These are phyloP conservation scores for Papilio glaucus DNA, from an alignment of 1,140 invertebrate species.

Conservation along the genomic window DNA sequence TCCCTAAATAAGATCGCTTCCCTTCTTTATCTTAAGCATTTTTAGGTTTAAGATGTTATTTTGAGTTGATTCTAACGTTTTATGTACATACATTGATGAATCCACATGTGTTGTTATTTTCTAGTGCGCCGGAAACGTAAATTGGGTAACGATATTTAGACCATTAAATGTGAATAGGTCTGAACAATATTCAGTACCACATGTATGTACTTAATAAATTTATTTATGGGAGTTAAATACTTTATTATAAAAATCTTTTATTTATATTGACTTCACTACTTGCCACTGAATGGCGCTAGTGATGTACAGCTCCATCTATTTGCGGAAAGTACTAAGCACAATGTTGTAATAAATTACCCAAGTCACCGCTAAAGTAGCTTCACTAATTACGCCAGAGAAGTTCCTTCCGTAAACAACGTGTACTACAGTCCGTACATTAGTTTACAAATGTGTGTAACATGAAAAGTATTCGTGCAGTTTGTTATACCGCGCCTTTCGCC, in stretches of 20 bases:
- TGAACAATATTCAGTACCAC: not conserved
- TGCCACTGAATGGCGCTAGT: conserved; percentile 19
- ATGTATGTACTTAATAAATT: not conserved
- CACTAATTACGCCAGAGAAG: conserved; percentile 48
- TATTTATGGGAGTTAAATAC: not conserved
- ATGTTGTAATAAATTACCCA: conserved; percentile 45
- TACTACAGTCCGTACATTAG: not conserved
- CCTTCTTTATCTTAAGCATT: conserved; percentile 61
- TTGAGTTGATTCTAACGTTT: conserved; percentile 47
- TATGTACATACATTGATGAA: conserved; percentile 11
- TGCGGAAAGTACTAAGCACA: conserved; percentile 45
- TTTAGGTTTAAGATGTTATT: conserved; percentile 59
- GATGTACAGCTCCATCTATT: conserved; percentile 55
- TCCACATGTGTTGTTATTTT: conserved; percentile 12
- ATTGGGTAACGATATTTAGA: not conserved
- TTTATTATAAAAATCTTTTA: not conserved
- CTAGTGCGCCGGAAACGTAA: conserved; percentile 5
- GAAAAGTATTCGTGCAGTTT: conserved; percentile 7
- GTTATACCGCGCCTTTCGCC: not conserved
- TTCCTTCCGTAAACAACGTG: conserved; percentile 48
- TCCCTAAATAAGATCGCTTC: conserved; percentile 67
- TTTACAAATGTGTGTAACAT: conserved; percentile 9
- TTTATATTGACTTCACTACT: conserved; percentile 22
- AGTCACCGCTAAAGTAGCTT: conserved; percentile 39
- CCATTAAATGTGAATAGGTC: not conserved